Evolutionary conservation across 2,888 invertebrate species (phyloP), one percentile per base, ranked within the genome.

Genomic region (Leptopterna dolabrata): DNA sequence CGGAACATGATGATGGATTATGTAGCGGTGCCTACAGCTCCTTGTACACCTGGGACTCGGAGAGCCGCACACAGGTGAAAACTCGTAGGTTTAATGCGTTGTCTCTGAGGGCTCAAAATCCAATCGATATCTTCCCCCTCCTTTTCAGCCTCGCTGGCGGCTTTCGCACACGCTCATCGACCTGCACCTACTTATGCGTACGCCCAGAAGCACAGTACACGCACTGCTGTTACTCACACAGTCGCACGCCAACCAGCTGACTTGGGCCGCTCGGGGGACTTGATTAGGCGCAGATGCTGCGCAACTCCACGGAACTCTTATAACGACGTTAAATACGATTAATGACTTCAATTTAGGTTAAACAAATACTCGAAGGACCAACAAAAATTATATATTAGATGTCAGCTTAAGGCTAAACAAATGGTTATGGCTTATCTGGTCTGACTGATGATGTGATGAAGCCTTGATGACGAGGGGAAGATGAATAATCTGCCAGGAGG

Each of bases 271-370:
- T 24, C 63, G 19, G 24, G 63, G 63, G 63, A 81, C 81, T 81
- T 81, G 55, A 81, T 81, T 81, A 81, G 55, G 55, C 81, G 81
- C 81, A 81, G 55, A 81, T 55, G 51, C 81, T n/a, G n/a, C 29
- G 81, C 81, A 81, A 45, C 30, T 51, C 16, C 55, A 16, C 13
- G 55, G 24, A 24, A 63, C 63, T 24, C 63, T 63, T 63, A 51
- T 51, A 51, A 51, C 51, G 51, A 16, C n/a, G n/a, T 51, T n/a
- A n/a, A n/a, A n/a, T n/a, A n/a, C n/a, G n/a, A n/a, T n/a, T n/a
- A n/a, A n/a, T n/a, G n/a, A n/a, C n/a, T n/a, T n/a, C n/a, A n/a
- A n/a, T n/a, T n/a, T n/a, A n/a, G n/a, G n/a, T n/a, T n/a, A n/a
- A n/a, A n/a, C n/a, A n/a, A n/a, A n/a, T n/a, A n/a, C n/a, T n/a